These are phyloP conservation scores for Amiota communis DNA, from an alignment of 2,888 invertebrate genomes.

Conservation along the genomic window DNA sequence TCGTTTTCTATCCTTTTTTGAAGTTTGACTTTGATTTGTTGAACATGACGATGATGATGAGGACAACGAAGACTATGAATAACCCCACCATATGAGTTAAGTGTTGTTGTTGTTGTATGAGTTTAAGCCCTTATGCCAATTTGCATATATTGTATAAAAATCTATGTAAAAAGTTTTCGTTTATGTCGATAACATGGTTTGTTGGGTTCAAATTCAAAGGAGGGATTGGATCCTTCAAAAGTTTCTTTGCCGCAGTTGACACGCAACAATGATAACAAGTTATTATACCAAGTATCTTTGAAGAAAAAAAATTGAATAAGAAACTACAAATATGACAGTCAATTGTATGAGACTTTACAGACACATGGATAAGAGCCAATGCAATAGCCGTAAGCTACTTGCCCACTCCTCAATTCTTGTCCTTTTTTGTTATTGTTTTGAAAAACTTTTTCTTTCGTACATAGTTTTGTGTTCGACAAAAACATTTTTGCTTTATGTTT, in stretches of 20 bases:
- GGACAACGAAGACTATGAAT: neutral
- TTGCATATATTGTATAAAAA: conserved; percentile 15
- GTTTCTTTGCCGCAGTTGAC: conserved; percentile 45
- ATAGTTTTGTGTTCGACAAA: neutral
- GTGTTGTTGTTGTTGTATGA: no score
- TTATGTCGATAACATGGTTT: conserved; percentile 46
- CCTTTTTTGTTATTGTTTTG: no score
- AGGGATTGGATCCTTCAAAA: neutral
- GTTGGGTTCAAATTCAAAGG: neutral
- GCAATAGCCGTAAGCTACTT: conserved; percentile 34
- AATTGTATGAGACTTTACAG: conserved; percentile 43
- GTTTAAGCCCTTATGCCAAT: conserved; percentile 16
- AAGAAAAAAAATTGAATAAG: conserved; percentile 37
- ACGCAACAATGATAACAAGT: conserved; percentile 65
- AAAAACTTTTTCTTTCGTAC: neutral
- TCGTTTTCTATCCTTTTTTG: conserved; percentile 22
- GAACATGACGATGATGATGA: neutral
- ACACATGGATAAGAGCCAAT: conserved; percentile 6
- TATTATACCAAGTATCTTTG: conserved; percentile 22
- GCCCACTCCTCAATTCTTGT: neutral
- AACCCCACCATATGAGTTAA: neutral
- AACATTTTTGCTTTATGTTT: conserved; percentile 16
- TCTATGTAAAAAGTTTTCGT: conserved; percentile 31
- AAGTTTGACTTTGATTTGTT: neutral
- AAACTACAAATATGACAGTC: conserved; percentile 64